Conservation (phyloP, 2,797 vertebrate species). For the Fistularia commersonii region DNA sequence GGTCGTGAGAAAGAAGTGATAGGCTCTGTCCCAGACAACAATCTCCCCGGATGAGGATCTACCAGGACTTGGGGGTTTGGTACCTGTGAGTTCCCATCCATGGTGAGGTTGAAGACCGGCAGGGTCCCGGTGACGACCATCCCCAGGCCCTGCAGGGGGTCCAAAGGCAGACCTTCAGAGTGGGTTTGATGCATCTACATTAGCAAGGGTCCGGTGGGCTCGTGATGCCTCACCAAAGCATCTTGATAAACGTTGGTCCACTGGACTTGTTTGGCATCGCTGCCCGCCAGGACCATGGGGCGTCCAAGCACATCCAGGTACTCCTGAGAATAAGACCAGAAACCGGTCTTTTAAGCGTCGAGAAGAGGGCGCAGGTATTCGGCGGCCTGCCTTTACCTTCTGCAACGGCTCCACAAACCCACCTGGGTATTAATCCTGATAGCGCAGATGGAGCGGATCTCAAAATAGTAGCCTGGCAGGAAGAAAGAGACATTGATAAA, state of each 20-base stretch:
- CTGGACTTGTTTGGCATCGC: constrained; percentile 94
- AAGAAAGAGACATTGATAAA: constrained; percentile 23
- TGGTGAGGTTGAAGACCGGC: constrained; percentile 95
- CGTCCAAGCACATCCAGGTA: constrained; percentile 96
- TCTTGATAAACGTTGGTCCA: constrained; percentile 99
- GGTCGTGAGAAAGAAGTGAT: not conserved
- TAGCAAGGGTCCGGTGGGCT: not conserved
- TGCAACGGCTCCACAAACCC: constrained; percentile 36
- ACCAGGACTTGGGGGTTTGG: no score
- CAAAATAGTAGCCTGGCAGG: constrained; percentile 94
- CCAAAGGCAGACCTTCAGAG: not conserved
- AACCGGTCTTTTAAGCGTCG: constrained; percentile 10
- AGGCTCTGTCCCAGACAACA: no score
- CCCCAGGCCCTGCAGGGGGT: constrained; percentile 84
- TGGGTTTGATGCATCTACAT: not conserved
- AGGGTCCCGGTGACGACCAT: constrained; percentile 95
- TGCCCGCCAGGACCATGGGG: constrained; percentile 97
- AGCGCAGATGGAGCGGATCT: constrained; percentile 97
- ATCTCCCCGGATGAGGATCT: no score
- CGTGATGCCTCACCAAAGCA: constrained; percentile 83
- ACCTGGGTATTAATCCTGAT: constrained; percentile 99
- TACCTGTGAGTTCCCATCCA: constrained; percentile 86
- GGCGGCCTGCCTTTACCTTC: no score
- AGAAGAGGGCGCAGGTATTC: no score
- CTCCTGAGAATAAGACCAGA: constrained; percentile 79